Evolutionary conservation across 2,113 vertebrate genomes (phyloP), one percentile per base, ranked within the genome.

Genomic region (Cranoglanis bouderius): DNA sequence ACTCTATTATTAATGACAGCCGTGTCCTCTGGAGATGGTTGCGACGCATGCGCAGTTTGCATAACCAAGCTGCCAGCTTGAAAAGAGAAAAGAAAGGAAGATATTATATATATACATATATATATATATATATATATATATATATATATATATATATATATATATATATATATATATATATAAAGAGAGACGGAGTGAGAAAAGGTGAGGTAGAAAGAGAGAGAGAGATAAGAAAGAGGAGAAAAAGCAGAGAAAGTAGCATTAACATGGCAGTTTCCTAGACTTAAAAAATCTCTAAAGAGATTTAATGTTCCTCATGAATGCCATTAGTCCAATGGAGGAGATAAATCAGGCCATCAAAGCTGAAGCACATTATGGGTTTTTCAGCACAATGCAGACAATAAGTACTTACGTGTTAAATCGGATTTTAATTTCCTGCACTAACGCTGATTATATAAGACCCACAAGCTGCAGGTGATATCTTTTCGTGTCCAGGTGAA

Each of bases 361-460:
- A n/a, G n/a, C n/a, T n/a, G n/a, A n/a, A n/a, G n/a, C 12, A 75
- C 74, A 26, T 77, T 2, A 13, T 9, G 18, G n/a, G n/a, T 72
- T 72, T 38, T 19, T 9, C 72, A 51, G n/a, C 21, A 43, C 12
- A 57, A 81, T 35, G 18, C 4, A 32, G 24, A 53, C 18, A 82
- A 18, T 9, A 6, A n/a, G 57, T 55, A 87, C 85, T 82, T 51
- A 86, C 84, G 26, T 53, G 35, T 70, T 57, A 55, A 46, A 7
- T 26, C 3, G 57, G 61, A 84, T n/a, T 10, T 13, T 3, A 2
- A 43, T 49, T 19, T 85, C 26, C 83, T 84, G 81, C 18, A 59
- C 6, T 59, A 91, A 91, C 92, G 72, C 88, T 38, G 93, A 0
- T 96, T 95, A 95, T 93, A 92, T 94, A 95, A 96, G 91, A 29